Evolutionary conservation across 1,140 invertebrate species (phyloP), one percentile per base, ranked within the genome.

Genomic region (Centruroides sculpturatus): DNA sequence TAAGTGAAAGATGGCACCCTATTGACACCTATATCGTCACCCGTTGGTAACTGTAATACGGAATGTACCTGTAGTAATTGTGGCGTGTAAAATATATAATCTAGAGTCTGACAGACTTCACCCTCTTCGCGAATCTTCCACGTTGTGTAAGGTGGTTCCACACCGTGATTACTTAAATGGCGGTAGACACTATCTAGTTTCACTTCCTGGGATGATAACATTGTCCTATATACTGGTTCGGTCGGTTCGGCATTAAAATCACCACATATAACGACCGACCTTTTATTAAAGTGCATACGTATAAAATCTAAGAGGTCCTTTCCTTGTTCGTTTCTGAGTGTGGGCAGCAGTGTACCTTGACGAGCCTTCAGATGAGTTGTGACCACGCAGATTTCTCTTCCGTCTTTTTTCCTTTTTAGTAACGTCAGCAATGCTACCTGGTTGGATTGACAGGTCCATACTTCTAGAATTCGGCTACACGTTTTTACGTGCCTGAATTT

Each of bases 361-460:
- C 83, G 78, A 0, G 86, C 86, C 71, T 89, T 89, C 1, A 89
- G 71, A 72, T 89, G 86, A 3, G 86, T 88, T 3, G 83, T 86
- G 4, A 79, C 81, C 0, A 88, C 77, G 66, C 79, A 82, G n/a
- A 89, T 72, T 67, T 82, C 78, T 51, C 78, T 73, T 2, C 77
- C 78, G 0, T 79, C 80, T 13, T 72, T 71, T 59, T 74, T 74
- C 34, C 82, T 65, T 53, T 77, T 60, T 41, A 65, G n/a, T 59
- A 55, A 55, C n/a, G 55, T 57, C 5, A 64, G 41, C 11, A 66
- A 47, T 10, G 48, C 55, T 11, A 83, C 82, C 78, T 89, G 82
- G 77, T 87, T 84, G 67, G 82, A 82, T 69, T 82, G 79, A 11
- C 84, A 80, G 62, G 77, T 74, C 83, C 82, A 83, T 46, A 85